Base-by-base conservation (phyloP, 2,797 vertebrate species). In the Sternarchorhynchus goeldii region DNA sequence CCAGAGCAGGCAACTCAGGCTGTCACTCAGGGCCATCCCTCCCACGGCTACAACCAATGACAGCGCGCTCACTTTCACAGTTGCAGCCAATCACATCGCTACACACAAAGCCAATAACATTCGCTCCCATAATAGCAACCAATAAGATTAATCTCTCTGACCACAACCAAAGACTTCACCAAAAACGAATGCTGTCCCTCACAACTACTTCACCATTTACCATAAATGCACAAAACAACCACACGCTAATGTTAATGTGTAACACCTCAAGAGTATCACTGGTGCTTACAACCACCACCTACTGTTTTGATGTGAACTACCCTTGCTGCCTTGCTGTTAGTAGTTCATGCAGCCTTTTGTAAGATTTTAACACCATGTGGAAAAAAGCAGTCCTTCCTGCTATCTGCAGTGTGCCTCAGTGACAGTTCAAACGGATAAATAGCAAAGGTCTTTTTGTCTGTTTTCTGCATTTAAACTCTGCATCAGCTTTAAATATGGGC, bases 1-100 rank as follows among this genome's bases (percentile, higher is more conserved):
- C 95, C 96, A 0, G 96, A 98, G 87, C 97, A 99, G 89, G 97
- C 95, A 57, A 87, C 93, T 0, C 89, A 88, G 21, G 95, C 96
- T 0, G 96, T 96, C 82, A 94, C 90, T 1, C 91, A 92, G 63
- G 76, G 89, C 78, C 69, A 79, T 78, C 78, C 64, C 36, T 20
- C 83, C 0, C 75, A 86, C 60, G 41, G 86, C 55, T 53, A 84
- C 77, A 82, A 39, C 77, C 79, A 85, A 62, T 83, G 72, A 85
- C 14, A 91, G 62, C 84, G 75, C 86, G 79, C 69, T 80, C 76
- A 3, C 6, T 81, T 20, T 3, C 84, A n/a, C 82, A 18, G 72
- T 78, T 75, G 77, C 50, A 29, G 50, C 31, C 86, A 67, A 59
- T 82, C 79, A 57, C 29, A 85, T 86, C 77, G 25, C 1, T 1